Evolutionary conservation across 2,888 invertebrate genomes (phyloP).

Genomic region (Drosophila imparisetae): DNA sequence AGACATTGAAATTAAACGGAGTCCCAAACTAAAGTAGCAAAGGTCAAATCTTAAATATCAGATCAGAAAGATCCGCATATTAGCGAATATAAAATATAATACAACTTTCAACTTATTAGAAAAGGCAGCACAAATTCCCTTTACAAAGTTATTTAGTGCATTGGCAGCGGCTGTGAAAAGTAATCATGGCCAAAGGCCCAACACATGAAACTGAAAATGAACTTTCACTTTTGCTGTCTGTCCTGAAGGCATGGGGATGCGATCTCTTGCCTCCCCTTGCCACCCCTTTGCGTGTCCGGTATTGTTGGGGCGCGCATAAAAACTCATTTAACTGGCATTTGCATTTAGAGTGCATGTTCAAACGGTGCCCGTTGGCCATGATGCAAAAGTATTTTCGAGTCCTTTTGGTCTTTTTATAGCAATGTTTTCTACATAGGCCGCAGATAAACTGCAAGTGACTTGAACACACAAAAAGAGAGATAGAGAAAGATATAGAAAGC

Average conservation of each 20-base stretch:
- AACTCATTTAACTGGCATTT: constrained; percentile 79
- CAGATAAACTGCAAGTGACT: constrained; percentile 50
- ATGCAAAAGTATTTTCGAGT: constrained; percentile 34
- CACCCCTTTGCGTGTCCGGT: neutral
- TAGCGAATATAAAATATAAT: neutral
- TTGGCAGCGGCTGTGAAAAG: constrained; percentile 3
- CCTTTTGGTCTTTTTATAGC: constrained; percentile 15
- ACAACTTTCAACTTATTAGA: neutral
- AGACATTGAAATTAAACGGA: neutral
- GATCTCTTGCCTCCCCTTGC: neutral
- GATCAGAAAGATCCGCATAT: neutral
- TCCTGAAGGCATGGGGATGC: constrained; percentile 13
- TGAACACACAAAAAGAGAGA: constrained; percentile 22
- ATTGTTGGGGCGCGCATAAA: constrained; percentile 52
- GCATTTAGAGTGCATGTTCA: constrained; percentile 76
- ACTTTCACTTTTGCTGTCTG: constrained; percentile 33
- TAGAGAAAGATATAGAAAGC: neutral
- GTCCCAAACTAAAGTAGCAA: neutral
- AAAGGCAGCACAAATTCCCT: neutral
- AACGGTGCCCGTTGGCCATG: constrained; percentile 19
- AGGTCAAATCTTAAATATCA: neutral
- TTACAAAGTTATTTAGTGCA: too few species aligned
- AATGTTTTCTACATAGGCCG: constrained; percentile 34
- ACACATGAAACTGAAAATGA: constrained; percentile 20
- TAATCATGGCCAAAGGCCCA: constrained; percentile 1